A percentile compares a stretch with the other conserved stretches of the same genome.
Evolutionary conservation across 1,140 invertebrate species (phyloP).

Genomic region (Latrodectus geometricus): DNA sequence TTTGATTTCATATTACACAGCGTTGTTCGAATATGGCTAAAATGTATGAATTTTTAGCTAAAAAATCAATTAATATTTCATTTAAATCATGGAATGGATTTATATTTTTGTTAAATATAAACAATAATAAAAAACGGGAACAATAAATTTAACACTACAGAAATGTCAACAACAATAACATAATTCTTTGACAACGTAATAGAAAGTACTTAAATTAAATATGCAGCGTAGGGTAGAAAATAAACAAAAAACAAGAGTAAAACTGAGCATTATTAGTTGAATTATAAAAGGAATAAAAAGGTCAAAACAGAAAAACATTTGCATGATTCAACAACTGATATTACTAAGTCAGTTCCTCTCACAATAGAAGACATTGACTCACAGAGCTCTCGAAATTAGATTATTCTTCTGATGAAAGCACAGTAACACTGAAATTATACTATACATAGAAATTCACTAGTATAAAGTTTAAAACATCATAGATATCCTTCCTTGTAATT

Average conservation of each 20-base stretch:
- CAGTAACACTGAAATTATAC: conserved; percentile 60
- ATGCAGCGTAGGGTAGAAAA: conserved; percentile 33
- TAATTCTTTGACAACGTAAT: conserved; percentile 61
- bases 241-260: conserved; percentile 19
- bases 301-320: conserved; percentile 22
- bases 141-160: conserved; percentile 58
- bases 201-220: conserved; percentile 59
- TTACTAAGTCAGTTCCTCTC: conserved; percentile 19
- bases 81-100: conserved; percentile 34
- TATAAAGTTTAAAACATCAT: conserved; percentile 44
- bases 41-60: neutral
- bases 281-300: conserved; percentile 39
- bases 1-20: conserved; percentile 5
- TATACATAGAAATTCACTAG: conserved; percentile 54
- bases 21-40: conserved; percentile 13
- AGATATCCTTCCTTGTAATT: conserved; percentile 45
- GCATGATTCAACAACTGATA: conserved; percentile 12
- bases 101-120: conserved; percentile 49
- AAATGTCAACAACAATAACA: conserved; percentile 58
- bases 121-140: conserved; percentile 57
- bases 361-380: too few species aligned
- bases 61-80: neutral
- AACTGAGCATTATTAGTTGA: conserved; percentile 56
- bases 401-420: conserved; percentile 37
- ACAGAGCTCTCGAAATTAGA: neutral